A percentile compares a stretch with the other conserved stretches of the same genome.
These are phyloP conservation scores for Lepidurus apus DNA, from an alignment of 1,140 invertebrate genomes.

Conservation along the genomic window DNA sequence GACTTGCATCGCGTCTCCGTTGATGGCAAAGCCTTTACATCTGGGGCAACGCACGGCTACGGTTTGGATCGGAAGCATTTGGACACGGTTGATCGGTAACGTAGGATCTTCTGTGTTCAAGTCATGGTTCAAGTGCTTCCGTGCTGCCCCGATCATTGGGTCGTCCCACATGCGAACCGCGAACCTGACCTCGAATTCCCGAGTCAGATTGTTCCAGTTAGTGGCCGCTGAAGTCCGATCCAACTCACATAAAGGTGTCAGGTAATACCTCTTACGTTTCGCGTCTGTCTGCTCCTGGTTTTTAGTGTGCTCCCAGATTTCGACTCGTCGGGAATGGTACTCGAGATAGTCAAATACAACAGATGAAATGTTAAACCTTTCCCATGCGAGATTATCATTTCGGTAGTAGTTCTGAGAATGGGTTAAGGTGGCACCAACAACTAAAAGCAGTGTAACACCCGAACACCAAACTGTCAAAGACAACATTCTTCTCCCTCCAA, in stretches of 20 bases:
- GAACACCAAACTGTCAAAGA: too few relatives aligned
- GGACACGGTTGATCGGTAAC: not conserved
- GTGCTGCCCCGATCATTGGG: too few relatives aligned
- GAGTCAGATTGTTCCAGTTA: not conserved
- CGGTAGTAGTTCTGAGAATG: too few relatives aligned
- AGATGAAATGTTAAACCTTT: not conserved
- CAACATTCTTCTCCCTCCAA: too few relatives aligned
- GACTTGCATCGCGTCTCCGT: not conserved
- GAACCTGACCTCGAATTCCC: not conserved
- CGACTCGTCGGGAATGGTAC: not conserved
- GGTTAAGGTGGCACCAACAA: too few relatives aligned
- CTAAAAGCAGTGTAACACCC: too few relatives aligned
- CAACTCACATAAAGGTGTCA: not conserved
- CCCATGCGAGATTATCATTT: not conserved
- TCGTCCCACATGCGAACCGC: too few relatives aligned
- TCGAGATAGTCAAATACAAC: not conserved
- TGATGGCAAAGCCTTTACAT: not conserved
- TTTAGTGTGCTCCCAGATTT: not conserved
- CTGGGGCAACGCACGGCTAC: not conserved
- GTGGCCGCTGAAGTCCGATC: not conserved
- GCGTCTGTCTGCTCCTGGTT: not conserved
- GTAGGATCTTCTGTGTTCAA: not conserved
- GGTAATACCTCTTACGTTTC: not conserved
- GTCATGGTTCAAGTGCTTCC: too few relatives aligned
- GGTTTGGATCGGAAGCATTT: not conserved